phyloP scores from a whole-genome alignment of 2,113 vertebrate genomes.

The Toxostoma redivivum region DNA sequence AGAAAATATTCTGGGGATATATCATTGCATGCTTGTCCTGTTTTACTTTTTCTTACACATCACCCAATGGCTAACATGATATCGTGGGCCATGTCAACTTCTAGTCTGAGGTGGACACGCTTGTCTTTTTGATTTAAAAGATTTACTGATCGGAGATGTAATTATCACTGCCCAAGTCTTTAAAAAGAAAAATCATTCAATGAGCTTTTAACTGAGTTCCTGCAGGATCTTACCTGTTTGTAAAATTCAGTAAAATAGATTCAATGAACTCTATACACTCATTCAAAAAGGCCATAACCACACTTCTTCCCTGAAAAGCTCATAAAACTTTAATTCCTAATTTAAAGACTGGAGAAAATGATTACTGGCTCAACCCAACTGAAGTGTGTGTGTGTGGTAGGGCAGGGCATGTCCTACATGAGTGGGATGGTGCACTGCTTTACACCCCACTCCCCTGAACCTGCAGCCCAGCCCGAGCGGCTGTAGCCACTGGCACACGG shows the following conservation, averaged over 20 bases:
- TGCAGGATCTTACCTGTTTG: neutral
- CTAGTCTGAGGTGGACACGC: neutral
- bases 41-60: neutral
- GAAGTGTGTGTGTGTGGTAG: no score
- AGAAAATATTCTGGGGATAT: neutral
- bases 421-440: neutral
- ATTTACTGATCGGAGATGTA: neutral
- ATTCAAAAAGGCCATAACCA: neutral
- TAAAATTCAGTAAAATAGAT: neutral
- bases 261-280: neutral
- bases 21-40: neutral
- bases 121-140: neutral
- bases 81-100: neutral
- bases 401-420: neutral
- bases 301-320: neutral
- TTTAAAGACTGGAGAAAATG: neutral
- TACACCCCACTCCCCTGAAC: accelerated
- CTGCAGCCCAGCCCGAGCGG: neutral
- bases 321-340: neutral
- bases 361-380: neutral
- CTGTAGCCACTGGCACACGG: no score
- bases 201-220: neutral
- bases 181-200: neutral
- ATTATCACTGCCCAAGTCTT: neutral
- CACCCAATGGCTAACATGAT: neutral